Evolutionary conservation across 1,140 invertebrate species (phyloP), one percentile per base, ranked within the genome.

Genomic region (Lucilia cuprina): DNA sequence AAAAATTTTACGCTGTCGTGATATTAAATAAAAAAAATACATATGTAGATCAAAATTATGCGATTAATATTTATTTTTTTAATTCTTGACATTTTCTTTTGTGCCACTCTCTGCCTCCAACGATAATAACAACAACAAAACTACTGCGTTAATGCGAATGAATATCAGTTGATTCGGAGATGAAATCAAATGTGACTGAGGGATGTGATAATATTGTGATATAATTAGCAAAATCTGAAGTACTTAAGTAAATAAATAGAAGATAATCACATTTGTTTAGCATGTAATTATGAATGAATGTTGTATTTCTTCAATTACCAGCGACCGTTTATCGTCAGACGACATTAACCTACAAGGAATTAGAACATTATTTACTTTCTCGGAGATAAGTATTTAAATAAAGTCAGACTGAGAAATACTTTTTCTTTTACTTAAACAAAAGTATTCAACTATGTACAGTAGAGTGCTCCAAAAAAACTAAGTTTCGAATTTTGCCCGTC

Each of bases 21-120:
- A 70, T 70, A 70, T 70, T 70, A 21, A 70, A 70, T 10, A 70
- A 19, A 70, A 60, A 60, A 30, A 2, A 30, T 3, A 30, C 3
- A 30, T n/a, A 70, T 21, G 21, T 70, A n/a, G 65, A 70, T 12
- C 65, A 55, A 55, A 30, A 21, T 70, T 60, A 60, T 60, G 55
- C 55, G 55, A 60, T 60, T 60, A n/a, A 21, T 70, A 70, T 70
- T 70, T 70, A 70, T 70, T 70, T 60, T 60, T 60, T 70, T 19
- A 70, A 70, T 70, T 70, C n/a, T 60, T 60, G 14, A 60, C n/a
- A 60, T 70, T 70, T 70, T 70, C 50, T 55, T 55, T 55, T 55
- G 7, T 55, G 12, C 50, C 50, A 55, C 5, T 5, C 50, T 9
- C 5, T 30, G 25, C 3, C 25, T 30, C 25, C 25, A 30, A 30